A percentile compares a stretch with the other conserved stretches of the same genome.
Conservation (phyloP, 2,888 invertebrate genomes). For the Pheosia gnoma region DNA sequence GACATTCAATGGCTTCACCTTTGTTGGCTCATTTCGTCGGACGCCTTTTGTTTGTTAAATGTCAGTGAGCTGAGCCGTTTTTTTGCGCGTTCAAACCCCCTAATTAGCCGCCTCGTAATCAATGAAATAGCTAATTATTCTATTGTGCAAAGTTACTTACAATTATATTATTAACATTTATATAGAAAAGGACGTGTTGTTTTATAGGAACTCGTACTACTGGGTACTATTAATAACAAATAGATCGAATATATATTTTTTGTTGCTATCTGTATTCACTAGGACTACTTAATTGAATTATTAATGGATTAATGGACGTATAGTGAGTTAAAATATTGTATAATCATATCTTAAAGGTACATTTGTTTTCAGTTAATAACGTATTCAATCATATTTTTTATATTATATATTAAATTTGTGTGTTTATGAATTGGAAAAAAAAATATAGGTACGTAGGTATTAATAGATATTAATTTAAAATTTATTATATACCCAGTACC, state of each 20-base stretch:
- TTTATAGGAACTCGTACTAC: slow-evolving; percentile 24
- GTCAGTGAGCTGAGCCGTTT: slow-evolving; percentile 17
- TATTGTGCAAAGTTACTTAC: slow-evolving; percentile 29
- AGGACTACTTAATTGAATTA: neutral
- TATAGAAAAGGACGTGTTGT: slow-evolving; percentile 15
- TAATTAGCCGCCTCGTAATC: slow-evolving; percentile 32
- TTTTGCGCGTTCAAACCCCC: slow-evolving; percentile 27
- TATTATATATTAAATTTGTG: too few species aligned
- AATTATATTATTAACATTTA: slow-evolving; percentile 16
- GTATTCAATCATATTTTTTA: too few species aligned
- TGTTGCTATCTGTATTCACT: neutral
- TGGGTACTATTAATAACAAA: slow-evolving; percentile 18
- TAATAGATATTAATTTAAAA: too few species aligned
- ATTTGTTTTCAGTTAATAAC: too few species aligned
- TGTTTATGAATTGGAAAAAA: too few species aligned
- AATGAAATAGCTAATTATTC: slow-evolving; percentile 38
- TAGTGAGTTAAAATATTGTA: neutral
- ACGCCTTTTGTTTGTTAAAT: slow-evolving; percentile 64
- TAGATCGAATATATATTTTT: slow-evolving; percentile 5
- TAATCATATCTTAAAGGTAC: too few species aligned
- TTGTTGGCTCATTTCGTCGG: slow-evolving; percentile 66
- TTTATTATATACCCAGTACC: too few species aligned
- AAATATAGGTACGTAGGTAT: too few species aligned
- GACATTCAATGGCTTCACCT: slow-evolving; percentile 61
- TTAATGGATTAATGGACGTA: slow-evolving; percentile 10